These are phyloP conservation scores for Phalacrocorax carbo DNA, from an alignment of 2,113 vertebrate genomes.

Conservation along the genomic window DNA sequence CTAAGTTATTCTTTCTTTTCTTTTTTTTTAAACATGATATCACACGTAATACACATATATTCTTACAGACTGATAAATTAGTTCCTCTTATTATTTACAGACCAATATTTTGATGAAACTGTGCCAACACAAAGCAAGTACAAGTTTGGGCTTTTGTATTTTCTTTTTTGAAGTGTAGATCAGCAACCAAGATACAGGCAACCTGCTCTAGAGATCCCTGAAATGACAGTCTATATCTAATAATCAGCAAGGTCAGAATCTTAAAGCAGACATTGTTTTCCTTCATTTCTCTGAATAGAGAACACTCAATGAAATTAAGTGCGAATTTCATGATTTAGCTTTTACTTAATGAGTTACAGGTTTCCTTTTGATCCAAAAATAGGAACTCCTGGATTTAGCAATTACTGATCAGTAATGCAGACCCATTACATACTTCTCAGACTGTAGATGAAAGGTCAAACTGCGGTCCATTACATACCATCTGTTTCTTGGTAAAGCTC, in stretches of 20 bases:
- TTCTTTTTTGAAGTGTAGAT: background rate
- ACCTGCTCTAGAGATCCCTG: background rate
- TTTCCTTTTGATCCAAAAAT: background rate
- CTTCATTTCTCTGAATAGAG: background rate
- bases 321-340: background rate
- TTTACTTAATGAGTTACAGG: background rate
- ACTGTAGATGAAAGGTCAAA: background rate
- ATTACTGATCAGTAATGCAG: background rate
- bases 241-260: background rate
- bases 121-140: background rate
- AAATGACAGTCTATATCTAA: background rate
- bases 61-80: background rate
- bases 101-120: background rate
- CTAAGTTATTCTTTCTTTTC: background rate
- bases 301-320: background rate
- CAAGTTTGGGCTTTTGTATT: background rate
- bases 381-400: background rate
- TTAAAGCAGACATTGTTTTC: background rate
- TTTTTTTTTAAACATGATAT: background rate
- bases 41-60: background rate
- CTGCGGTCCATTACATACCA: fast-evolving
- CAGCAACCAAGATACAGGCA: background rate
- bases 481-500: background rate
- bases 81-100: background rate
- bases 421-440: background rate